Evolutionary conservation across 2,888 invertebrate genomes (phyloP), one percentile per base, ranked within the genome.

Genomic region (Calephelis perditalis): DNA sequence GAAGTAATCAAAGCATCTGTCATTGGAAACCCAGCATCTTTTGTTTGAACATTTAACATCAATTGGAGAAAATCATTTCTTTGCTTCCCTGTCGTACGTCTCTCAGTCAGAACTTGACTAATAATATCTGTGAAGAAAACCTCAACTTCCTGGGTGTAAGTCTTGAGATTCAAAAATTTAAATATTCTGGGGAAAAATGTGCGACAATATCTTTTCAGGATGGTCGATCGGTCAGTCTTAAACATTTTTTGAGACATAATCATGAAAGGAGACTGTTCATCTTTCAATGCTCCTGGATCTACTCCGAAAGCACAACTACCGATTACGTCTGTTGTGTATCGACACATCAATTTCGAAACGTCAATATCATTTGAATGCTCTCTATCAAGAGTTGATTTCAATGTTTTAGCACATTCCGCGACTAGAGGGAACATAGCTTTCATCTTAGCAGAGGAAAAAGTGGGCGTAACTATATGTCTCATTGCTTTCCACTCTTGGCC

Each of bases 371-470:
- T 78, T 43, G 70, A 61, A 2, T 77, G 68, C 61, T 81, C 79
- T 37, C 71, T 66, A 15, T 71, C 62, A 7, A 90, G 74, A n/a
- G 77, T 71, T 37, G 70, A 69, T 67, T 78, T 79, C 15, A 91
- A 72, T 6, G 81, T 76, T 64, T 76, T 75, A 0, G 88, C 82
- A 70, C 90, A 90, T 8, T 87, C 86, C 4, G 77, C 78, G 56
- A 91, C 72, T 54, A 91, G 72, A 26, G 88, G 87, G 67, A 91
- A 91, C 91, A 91, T 91, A 5, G 83, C 89, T 67, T 88, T 91
- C 86, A 90, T 89, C 70, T 91, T 91, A 37, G 84, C 89, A 10
- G 89, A 84, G 5, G 91, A 88, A 68, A 91, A 91, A n/a, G 87
- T 82, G 10, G 90, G 89, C 7, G 86, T 83, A 11, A 91, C 82